Conservation (phyloP, 2,113 vertebrate genomes). For the Oryzias woworae region DNA sequence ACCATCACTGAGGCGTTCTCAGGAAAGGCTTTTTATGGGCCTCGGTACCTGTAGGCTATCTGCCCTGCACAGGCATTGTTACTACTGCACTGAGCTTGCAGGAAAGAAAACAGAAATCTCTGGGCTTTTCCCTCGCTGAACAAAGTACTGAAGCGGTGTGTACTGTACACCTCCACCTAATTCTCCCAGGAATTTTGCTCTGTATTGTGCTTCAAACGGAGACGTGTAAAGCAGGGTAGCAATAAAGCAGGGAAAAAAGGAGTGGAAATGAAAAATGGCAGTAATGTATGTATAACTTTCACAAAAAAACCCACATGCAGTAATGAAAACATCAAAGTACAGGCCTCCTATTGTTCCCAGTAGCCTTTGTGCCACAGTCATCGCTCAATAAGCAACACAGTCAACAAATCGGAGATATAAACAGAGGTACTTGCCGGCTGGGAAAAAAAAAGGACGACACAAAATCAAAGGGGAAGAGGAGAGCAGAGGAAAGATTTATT, state of each 20-base stretch:
- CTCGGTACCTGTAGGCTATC: constrained; percentile 68
- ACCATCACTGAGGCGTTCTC: constrained; percentile 43
- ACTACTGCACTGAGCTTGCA: constrained; percentile 44
- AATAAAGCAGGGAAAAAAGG: constrained; percentile 42
- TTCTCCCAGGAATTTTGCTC: constrained; percentile 54
- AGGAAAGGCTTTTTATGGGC: constrained; percentile 29
- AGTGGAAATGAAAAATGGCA: constrained; percentile 54
- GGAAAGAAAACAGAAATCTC: constrained; percentile 51
- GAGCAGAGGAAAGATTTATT: constrained; percentile 57
- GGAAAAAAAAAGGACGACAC: constrained; percentile 43
- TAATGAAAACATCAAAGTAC: constrained; percentile 72
- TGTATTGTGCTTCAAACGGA: constrained; percentile 56
- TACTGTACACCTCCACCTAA: constrained; percentile 45
- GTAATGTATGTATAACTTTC: constrained; percentile 67
- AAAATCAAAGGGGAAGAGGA: constrained; percentile 65
- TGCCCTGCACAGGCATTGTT: constrained; percentile 53
- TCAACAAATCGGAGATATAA: constrained; percentile 71
- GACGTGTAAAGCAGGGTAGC: constrained; percentile 51
- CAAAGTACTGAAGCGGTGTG: constrained; percentile 45
- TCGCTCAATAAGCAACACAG: constrained; percentile 72
- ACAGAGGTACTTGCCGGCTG: constrained; percentile 51
- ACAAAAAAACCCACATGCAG: constrained; percentile 58
- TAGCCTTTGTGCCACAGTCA: constrained; percentile 58
- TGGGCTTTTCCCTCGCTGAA: constrained; percentile 45
- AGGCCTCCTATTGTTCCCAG: constrained; percentile 59